phyloP scores from a whole-genome alignment of 2,888 invertebrate species.

The Platycnemis pennipes region DNA sequence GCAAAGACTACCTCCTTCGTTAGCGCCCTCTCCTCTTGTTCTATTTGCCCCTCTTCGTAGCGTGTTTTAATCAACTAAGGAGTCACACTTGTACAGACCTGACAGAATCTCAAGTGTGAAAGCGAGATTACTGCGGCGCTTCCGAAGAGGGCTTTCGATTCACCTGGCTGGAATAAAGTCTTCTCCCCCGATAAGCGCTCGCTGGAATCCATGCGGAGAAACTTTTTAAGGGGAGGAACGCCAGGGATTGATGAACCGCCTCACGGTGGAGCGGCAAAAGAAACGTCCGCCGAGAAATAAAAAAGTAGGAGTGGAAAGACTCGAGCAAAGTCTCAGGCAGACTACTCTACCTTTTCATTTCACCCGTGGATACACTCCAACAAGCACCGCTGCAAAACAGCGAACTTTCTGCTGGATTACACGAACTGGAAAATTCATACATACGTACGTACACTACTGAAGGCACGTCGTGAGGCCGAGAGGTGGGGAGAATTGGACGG shows the following conservation, averaged over 20 bases:
- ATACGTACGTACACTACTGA: background rate
- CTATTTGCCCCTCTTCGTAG: background rate
- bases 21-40: background rate
- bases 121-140: background rate
- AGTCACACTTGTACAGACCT: background rate
- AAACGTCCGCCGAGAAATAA: background rate
- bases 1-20: background rate
- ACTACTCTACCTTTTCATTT: background rate
- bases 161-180: background rate
- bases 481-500: background rate
- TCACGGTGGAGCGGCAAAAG: background rate
- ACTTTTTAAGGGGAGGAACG: background rate
- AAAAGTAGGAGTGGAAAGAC: background rate
- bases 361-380: background rate
- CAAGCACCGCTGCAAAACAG: background rate
- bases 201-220: background rate
- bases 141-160: background rate
- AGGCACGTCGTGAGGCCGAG: too few species aligned
- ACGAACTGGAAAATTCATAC: background rate
- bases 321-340: background rate
- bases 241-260: background rate
- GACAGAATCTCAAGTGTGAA: background rate
- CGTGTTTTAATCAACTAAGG: background rate
- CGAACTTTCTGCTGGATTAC: background rate
- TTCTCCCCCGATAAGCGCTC: background rate